Conservation (phyloP, 2,888 invertebrate genomes). For the Exephanes ischioxanthus region DNA sequence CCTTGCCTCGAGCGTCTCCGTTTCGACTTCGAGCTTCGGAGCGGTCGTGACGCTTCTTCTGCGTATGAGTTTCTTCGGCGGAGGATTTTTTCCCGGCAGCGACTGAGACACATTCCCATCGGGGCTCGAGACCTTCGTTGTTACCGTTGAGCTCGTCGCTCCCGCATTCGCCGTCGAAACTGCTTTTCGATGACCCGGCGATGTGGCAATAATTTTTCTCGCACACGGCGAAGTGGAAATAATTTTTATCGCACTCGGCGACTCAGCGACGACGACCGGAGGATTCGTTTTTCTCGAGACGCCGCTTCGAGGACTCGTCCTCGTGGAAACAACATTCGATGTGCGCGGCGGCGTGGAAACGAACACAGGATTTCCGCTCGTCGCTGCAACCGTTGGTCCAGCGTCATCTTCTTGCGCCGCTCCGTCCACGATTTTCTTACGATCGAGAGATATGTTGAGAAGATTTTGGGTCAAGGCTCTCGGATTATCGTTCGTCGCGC, state of each 20-base stretch:
- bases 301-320: background rate
- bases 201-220: background rate
- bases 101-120: background rate
- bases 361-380: background rate
- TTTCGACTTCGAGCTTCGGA: background rate
- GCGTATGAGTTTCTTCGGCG: constrained; percentile 20
- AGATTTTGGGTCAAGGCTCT: constrained; percentile 72
- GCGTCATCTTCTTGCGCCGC: background rate
- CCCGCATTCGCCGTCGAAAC: background rate
- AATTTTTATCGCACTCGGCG: background rate
- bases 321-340: background rate
- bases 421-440: constrained; percentile 25
- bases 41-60: background rate
- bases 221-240: background rate
- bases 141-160: background rate
- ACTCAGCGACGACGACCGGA: background rate
- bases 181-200: background rate
- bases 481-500: constrained; percentile 69
- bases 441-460: constrained; percentile 71
- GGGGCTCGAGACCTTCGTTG: background rate
- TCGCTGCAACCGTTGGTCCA: background rate
- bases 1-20: background rate
- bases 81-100: background rate
- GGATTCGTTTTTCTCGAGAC: background rate
- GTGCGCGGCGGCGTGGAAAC: background rate